Conservation (phyloP, 2,888 invertebrate genomes). For the Polietes domitor region DNA sequence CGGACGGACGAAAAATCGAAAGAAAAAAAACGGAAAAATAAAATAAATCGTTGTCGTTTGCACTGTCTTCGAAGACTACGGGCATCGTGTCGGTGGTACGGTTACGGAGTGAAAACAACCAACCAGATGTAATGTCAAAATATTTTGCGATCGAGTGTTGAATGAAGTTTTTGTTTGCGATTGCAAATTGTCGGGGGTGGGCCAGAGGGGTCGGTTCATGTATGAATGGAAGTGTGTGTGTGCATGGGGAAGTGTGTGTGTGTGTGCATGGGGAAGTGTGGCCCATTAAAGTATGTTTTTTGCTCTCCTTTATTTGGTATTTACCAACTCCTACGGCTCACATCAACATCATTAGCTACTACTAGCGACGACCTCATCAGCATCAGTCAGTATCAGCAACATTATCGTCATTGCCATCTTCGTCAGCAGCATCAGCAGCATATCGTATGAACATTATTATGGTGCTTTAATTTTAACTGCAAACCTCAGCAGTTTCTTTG, state of each 20-base stretch:
- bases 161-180: not conserved
- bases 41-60: not conserved
- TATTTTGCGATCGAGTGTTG: not conserved
- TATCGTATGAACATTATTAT: not conserved
- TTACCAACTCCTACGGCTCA: no score
- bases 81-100: not conserved
- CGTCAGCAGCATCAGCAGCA: not conserved
- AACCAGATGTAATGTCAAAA: not conserved
- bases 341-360: no score
- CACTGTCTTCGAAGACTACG: not conserved
- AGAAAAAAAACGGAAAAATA: not conserved
- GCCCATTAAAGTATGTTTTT: no score
- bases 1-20: not conserved
- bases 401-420: slow-evolving; percentile 36
- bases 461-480: slow-evolving; percentile 55
- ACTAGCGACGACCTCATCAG: not conserved
- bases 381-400: not conserved
- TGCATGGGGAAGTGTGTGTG: not conserved
- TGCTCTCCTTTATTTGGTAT: no score
- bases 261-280: not conserved
- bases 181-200: not conserved
- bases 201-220: not conserved
- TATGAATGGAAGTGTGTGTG: not conserved
- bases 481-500: slow-evolving; percentile 39
- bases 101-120: not conserved